phyloP scores from a whole-genome alignment of 2,113 vertebrate species.

The Otolemur garnettii region DNA sequence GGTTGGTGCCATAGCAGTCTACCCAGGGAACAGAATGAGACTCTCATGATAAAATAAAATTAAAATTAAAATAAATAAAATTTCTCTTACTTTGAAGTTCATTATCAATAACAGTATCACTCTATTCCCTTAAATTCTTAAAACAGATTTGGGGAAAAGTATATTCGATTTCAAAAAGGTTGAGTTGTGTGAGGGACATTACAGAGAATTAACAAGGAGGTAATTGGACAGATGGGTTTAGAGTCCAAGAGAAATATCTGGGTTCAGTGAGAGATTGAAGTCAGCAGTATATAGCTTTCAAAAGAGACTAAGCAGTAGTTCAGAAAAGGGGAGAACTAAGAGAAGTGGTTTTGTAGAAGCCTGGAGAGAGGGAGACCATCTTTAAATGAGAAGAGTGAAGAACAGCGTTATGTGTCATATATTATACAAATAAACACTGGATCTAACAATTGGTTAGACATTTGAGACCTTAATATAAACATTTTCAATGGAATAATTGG shows the following conservation, averaged over 20 bases:
- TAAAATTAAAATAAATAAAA: too few relatives aligned
- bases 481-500: neutral
- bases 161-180: neutral
- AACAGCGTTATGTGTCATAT: rapidly evolving
- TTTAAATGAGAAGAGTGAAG: neutral
- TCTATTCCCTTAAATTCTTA: neutral
- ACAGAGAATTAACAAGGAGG: neutral
- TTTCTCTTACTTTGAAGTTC: neutral
- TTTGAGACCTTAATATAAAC: neutral
- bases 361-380: neutral
- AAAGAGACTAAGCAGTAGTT: neutral
- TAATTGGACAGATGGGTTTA: neutral
- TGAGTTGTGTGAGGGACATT: neutral
- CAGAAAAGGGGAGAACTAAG: neutral
- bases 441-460: neutral
- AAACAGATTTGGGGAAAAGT: neutral
- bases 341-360: neutral
- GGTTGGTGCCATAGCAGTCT: too few relatives aligned
- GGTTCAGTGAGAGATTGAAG: neutral
- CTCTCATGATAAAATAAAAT: too few relatives aligned
- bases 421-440: neutral
- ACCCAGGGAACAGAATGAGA: too few relatives aligned
- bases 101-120: neutral
- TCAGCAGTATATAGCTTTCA: neutral
- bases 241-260: neutral